phyloP scores from a whole-genome alignment of 2,888 invertebrate genomes.

The Drosophila nigricruria region DNA sequence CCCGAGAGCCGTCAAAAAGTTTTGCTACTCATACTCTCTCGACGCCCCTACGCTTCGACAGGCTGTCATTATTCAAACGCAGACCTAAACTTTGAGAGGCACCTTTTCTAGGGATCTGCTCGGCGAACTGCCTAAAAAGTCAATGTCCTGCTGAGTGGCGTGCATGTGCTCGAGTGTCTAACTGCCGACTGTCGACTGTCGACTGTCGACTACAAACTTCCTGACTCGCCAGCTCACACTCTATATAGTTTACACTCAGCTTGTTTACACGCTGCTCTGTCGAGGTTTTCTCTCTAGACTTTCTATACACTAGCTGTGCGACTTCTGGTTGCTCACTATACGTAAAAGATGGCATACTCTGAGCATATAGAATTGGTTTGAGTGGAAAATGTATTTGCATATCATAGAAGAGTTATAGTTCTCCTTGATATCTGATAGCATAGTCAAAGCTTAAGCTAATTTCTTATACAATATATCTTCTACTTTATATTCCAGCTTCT shows the following conservation, averaged over 20 bases:
- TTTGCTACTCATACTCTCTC: conserved; percentile 33
- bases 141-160: conserved; percentile 73
- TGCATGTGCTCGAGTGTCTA: conserved; percentile 70
- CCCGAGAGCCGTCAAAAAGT: conserved; percentile 57
- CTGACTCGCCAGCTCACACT: conserved; percentile 39
- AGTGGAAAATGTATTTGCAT: neutral
- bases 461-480: no score
- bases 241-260: conserved; percentile 58
- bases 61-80: conserved; percentile 66
- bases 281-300: conserved; percentile 19
- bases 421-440: neutral
- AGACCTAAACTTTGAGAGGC: conserved; percentile 55
- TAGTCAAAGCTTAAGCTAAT: neutral
- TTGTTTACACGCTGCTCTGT: conserved; percentile 57
- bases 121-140: conserved; percentile 63
- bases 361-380: neutral
- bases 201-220: conserved; percentile 56
- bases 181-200: conserved; percentile 53
- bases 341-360: no score
- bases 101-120: conserved; percentile 43
- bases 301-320: conserved; percentile 16
- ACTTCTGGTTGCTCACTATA: neutral
- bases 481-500: no score
- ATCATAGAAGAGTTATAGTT: neutral
- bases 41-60: conserved; percentile 6